phyloP scores from a whole-genome alignment of 2,888 invertebrate species.

The Andrena chrysosceles region DNA sequence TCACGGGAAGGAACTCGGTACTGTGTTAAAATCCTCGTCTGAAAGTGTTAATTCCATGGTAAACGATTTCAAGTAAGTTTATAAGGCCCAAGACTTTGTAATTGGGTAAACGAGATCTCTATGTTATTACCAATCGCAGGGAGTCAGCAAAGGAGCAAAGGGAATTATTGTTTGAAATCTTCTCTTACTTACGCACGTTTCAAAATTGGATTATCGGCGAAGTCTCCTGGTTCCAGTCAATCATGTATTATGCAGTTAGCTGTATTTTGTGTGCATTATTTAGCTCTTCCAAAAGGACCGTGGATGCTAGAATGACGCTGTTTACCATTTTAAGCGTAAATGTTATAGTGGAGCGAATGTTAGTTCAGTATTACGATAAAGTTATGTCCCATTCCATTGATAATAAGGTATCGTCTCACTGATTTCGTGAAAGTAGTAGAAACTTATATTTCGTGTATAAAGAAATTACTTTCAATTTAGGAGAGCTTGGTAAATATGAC shows the following conservation, averaged over 20 bases:
- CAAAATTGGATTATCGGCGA: slow-evolving; percentile 88
- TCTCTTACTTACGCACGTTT: slow-evolving; percentile 86
- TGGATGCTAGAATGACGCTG: slow-evolving; percentile 86
- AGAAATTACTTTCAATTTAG: slow-evolving; percentile 51
- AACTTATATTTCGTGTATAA: not conserved
- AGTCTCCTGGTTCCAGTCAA: slow-evolving; percentile 88
- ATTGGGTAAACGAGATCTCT: not conserved
- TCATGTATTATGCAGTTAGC: slow-evolving; percentile 87
- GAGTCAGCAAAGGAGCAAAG: slow-evolving; percentile 86
- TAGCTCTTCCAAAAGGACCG: slow-evolving; percentile 87
- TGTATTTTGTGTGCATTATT: slow-evolving; percentile 86
- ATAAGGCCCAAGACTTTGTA: not conserved
- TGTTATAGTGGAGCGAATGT: slow-evolving; percentile 85
- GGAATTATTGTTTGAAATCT: slow-evolving; percentile 86
- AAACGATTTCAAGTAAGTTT: slow-evolving; percentile 85
- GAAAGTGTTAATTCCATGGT: slow-evolving; percentile 85
- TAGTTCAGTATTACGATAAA: slow-evolving; percentile 78
- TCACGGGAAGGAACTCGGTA: slow-evolving; percentile 84
- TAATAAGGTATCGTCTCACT: slow-evolving; percentile 71
- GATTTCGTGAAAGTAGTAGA: not conserved
- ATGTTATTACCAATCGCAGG: slow-evolving; percentile 73
- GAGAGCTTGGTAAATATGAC: slow-evolving; percentile 68
- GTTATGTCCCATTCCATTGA: slow-evolving; percentile 59
- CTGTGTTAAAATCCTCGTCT: slow-evolving; percentile 86
- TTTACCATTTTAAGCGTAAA: slow-evolving; percentile 86